Evolutionary conservation across 2,888 invertebrate species (phyloP).

Genomic region (Hetaerina titia): DNA sequence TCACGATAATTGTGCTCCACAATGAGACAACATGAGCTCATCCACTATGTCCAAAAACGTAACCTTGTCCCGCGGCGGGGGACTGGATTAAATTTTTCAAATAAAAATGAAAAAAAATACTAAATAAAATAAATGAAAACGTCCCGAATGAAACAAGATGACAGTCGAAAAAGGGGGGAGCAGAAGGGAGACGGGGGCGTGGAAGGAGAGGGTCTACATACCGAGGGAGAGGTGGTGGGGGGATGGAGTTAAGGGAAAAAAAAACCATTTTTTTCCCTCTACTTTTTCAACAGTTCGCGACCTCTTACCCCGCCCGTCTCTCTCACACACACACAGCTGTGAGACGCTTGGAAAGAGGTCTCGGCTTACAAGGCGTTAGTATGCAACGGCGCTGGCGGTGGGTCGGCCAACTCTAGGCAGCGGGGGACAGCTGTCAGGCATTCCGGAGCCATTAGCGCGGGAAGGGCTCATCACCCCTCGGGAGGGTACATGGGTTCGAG

Average conservation of each 20-base stretch:
- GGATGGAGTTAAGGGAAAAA: not conserved
- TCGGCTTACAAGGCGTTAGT: not conserved
- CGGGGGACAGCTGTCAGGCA: slow-evolving; percentile 32
- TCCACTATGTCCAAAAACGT: not conserved
- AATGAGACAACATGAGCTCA: not conserved
- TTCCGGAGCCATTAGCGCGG: not conserved
- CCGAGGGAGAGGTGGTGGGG: not conserved
- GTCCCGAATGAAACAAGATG: not conserved
- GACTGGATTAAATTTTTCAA: not conserved
- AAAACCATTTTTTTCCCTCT: not conserved
- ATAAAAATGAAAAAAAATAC: not conserved
- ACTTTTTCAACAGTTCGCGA: slow-evolving; percentile 11
- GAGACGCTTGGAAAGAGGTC: slow-evolving; percentile 24
- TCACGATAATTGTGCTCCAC: not conserved
- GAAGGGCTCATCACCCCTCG: not conserved
- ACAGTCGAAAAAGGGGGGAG: slow-evolving; percentile 1
- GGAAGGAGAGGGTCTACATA: not conserved
- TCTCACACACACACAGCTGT: not conserved
- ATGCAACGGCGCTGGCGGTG: not conserved
- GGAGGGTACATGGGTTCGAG: slow-evolving; percentile 27
- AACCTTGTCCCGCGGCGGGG: not conserved
- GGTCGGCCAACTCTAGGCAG: not conserved
- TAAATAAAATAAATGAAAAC: no score
- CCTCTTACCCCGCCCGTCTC: not conserved
- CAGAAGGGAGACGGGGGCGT: not conserved